These are phyloP conservation scores for Episyrphus balteatus DNA, from an alignment of 1,140 invertebrate genomes.

Conservation along the genomic window DNA sequence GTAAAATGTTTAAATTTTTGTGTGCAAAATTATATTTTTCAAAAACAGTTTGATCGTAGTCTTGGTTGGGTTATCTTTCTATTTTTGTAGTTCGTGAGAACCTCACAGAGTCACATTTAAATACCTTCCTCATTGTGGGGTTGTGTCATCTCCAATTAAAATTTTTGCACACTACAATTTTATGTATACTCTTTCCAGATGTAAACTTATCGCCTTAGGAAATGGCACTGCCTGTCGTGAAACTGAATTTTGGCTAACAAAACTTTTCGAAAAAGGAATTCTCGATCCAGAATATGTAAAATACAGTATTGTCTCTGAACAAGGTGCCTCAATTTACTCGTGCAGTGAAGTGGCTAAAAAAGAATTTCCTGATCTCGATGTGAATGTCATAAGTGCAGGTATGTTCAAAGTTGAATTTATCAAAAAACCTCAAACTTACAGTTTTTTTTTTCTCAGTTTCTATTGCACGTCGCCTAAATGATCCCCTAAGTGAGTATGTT, in stretches of 20 bases:
- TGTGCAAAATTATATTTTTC: no score
- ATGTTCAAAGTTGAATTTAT: conserved; percentile 13
- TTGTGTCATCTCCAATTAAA: no score
- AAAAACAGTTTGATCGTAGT: no score
- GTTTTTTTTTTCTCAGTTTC: conserved; percentile 46
- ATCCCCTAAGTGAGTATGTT: conserved; percentile 81
- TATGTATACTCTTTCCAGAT: conserved; percentile 33
- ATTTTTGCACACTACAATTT: conserved; percentile 6
- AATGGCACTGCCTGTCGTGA: conserved; percentile 82
- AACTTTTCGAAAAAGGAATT: conserved; percentile 45
- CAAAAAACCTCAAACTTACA: neutral
- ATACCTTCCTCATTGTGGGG: no score
- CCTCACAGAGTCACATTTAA: no score
- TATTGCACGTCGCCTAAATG: conserved; percentile 73
- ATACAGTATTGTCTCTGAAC: conserved; percentile 79
- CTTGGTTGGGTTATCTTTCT: no score
- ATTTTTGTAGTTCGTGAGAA: no score
- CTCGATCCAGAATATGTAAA: conserved; percentile 47
- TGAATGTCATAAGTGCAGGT: conserved; percentile 68
- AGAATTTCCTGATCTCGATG: conserved; percentile 74
- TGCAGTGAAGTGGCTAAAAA: conserved; percentile 68
- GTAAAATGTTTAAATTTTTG: no score
- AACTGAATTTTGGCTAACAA: conserved; percentile 63
- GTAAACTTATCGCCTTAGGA: conserved; percentile 68
- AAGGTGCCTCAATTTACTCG: conserved; percentile 84